Conservation (phyloP, 2,888 invertebrate genomes). For the Aporophyla lueneburgensis region DNA sequence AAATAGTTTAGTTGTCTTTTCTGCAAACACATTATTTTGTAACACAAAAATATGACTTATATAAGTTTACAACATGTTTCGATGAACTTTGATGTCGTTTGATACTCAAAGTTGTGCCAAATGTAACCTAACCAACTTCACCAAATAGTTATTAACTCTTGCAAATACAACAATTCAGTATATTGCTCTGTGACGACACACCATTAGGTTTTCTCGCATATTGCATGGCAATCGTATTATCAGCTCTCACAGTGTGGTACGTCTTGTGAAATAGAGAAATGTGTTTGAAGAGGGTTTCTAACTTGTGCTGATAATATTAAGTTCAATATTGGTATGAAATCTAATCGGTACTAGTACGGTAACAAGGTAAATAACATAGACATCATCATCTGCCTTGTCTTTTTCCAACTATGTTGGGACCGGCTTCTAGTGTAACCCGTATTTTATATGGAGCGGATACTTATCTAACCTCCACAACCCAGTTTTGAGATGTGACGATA, state of each 20-base stretch:
- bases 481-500: no score
- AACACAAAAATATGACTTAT: no score
- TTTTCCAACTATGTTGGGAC: no score
- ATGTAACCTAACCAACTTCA: no score
- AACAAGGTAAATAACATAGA: no score
- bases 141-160: conserved; percentile 6
- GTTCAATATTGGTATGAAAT: no score
- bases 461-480: no score
- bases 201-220: not conserved
- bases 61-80: not conserved
- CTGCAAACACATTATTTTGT: no score
- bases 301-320: not conserved
- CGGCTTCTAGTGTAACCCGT: no score
- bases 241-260: not conserved
- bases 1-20: not conserved
- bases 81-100: not conserved
- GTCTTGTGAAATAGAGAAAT: not conserved
- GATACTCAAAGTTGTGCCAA: not conserved
- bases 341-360: no score
- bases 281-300: not conserved
- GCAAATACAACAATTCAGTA: conserved; percentile 15
- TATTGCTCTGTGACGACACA: conserved; percentile 10
- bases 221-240: conserved; percentile 12
- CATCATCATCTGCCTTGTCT: no score
- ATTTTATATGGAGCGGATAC: no score